Conservation (phyloP, 2,888 invertebrate species). For the Pachycephus smyrnensis region DNA sequence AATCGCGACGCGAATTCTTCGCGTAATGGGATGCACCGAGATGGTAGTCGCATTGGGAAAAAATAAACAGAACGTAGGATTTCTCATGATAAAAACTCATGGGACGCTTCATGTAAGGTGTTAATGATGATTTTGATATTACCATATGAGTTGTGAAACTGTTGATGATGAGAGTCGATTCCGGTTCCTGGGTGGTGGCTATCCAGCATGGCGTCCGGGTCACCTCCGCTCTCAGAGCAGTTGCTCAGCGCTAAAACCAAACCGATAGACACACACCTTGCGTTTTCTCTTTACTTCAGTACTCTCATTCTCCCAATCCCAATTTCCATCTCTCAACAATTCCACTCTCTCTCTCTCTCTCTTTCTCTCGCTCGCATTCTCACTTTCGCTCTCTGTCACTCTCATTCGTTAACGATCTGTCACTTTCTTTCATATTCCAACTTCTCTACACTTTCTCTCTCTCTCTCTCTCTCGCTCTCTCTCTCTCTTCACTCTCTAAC, state of each 20-base stretch:
- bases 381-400: constrained; percentile 35
- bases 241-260: constrained; percentile 68
- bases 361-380: constrained; percentile 30
- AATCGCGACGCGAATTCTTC: no score
- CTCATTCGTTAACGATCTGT: constrained; percentile 26
- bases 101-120: background rate
- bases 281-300: constrained; percentile 58
- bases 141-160: constrained; percentile 68
- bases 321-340: constrained; percentile 35
- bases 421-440: constrained; percentile 5
- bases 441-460: background rate
- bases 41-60: background rate
- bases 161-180: constrained; percentile 65
- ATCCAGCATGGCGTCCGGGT: constrained; percentile 66
- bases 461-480: background rate
- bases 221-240: constrained; percentile 67
- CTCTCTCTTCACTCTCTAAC: background rate
- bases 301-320: constrained; percentile 18
- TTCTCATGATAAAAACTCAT: no score
- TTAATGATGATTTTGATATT: constrained; percentile 62
- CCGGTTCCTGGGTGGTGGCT: constrained; percentile 64
- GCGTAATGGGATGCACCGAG: no score
- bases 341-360: background rate
- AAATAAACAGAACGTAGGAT: constrained; percentile 10
- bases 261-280: constrained; percentile 68